Conservation (phyloP, 2,113 vertebrate species). For the Empidonax traillii region DNA sequence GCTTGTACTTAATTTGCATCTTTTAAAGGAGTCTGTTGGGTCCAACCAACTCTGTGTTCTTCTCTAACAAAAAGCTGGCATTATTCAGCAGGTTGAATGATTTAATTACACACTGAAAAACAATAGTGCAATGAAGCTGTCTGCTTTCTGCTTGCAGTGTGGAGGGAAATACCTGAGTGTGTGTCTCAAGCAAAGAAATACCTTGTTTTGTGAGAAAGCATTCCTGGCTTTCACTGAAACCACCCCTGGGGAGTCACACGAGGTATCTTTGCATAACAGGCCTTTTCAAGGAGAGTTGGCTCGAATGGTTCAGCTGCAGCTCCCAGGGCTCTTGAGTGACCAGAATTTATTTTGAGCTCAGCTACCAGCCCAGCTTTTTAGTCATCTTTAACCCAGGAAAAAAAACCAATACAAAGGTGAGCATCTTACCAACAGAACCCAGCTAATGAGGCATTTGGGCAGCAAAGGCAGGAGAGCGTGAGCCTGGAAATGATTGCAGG, state of each 20-base stretch:
- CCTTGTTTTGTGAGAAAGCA: background rate
- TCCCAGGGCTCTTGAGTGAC: background rate
- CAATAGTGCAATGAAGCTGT: background rate
- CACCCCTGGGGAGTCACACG: background rate
- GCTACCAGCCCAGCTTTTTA: background rate
- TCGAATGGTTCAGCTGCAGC: background rate
- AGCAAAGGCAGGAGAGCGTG: background rate
- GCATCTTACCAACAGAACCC: background rate
- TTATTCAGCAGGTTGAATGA: background rate
- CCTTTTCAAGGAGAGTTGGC: background rate
- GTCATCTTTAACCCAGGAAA: background rate
- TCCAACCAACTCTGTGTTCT: background rate
- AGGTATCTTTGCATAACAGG: background rate
- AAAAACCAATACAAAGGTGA: background rate
- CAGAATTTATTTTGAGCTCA: background rate
- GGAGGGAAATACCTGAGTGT: background rate
- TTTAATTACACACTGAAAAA: background rate
- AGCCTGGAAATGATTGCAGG: slow-evolving; percentile 1
- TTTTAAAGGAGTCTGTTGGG: background rate
- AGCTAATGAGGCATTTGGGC: background rate
- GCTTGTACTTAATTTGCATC: background rate
- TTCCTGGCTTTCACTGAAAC: background rate
- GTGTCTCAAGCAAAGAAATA: background rate
- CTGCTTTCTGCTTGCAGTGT: background rate
- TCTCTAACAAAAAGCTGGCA: background rate